These are phyloP conservation scores for Notechis scutatus DNA, from an alignment of 2,113 vertebrate species.

Conservation along the genomic window DNA sequence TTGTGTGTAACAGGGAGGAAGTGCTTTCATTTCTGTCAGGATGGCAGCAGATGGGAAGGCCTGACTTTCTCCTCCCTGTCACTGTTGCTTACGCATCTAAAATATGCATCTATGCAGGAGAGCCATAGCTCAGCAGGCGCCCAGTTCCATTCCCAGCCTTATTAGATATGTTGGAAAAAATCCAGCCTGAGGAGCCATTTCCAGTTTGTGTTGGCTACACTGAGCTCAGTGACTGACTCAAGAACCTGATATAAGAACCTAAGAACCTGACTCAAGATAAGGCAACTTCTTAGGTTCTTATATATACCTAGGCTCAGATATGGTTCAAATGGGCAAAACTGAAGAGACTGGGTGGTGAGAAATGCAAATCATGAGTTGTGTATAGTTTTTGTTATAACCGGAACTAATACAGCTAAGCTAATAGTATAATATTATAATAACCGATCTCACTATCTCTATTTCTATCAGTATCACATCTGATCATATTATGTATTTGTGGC, in stretches of 20 bases:
- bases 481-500: background rate
- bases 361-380: background rate
- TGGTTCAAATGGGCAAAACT: background rate
- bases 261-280: background rate
- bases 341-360: background rate
- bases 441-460: background rate
- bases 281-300: background rate
- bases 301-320: background rate
- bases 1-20: background rate
- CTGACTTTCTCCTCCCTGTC: background rate
- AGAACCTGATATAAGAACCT: too few relatives aligned
- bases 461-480: background rate
- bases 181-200: background rate
- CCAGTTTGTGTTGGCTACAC: background rate
- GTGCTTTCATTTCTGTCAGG: background rate
- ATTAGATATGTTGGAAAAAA: background rate
- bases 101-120: background rate
- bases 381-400: background rate
- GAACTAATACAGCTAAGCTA: background rate
- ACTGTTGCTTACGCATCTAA: background rate
- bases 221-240: background rate
- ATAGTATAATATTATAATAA: background rate
- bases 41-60: background rate
- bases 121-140: background rate
- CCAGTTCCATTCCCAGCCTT: background rate